Evolutionary conservation across 2,113 vertebrate species (phyloP).

Genomic region (Neoarius graeffei): DNA sequence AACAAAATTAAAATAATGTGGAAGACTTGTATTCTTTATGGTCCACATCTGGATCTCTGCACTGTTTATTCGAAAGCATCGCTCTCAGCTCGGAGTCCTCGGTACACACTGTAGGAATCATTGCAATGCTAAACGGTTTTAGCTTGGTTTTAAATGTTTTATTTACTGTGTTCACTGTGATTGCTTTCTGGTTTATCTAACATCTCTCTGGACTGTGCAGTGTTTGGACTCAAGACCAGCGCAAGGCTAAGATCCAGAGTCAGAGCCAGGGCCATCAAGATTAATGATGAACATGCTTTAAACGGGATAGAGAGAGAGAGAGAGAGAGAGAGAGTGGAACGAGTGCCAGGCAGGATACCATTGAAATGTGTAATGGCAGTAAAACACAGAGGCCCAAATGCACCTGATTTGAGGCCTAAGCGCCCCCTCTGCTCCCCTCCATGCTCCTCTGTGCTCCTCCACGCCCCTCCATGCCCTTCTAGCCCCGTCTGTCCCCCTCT

Average conservation of each 20-base stretch:
- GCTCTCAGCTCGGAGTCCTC: neutral
- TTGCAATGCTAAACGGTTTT: neutral
- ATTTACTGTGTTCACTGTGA: neutral
- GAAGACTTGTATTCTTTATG: no score
- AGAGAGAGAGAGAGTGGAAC: neutral
- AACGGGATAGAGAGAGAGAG: slow-evolving; percentile 1
- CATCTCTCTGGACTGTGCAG: slow-evolving; percentile 15
- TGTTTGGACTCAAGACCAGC: slow-evolving; percentile 13
- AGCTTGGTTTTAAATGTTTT: neutral
- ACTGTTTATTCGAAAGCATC: slow-evolving; percentile 1
- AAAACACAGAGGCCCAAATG: slow-evolving; percentile 17
- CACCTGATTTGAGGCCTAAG: slow-evolving; percentile 12
- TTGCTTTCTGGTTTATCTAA: slow-evolving; percentile 1
- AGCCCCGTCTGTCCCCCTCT: no score
- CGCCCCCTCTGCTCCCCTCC: neutral
- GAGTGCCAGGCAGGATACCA: slow-evolving; percentile 20
- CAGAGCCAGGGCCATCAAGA: slow-evolving; percentile 5
- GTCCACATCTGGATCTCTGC: neutral
- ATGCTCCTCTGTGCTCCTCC: no score
- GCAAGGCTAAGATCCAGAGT: slow-evolving; percentile 16
- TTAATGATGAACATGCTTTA: slow-evolving; percentile 34
- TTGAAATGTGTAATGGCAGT: slow-evolving; percentile 23
- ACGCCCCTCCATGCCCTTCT: no score
- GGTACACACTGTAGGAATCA: neutral
- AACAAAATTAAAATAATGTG: neutral